A percentile compares a stretch with the other conserved stretches of the same genome.
Evolutionary conservation across 2,888 invertebrate species (phyloP).

Genomic region (Mimas tiliae): DNA sequence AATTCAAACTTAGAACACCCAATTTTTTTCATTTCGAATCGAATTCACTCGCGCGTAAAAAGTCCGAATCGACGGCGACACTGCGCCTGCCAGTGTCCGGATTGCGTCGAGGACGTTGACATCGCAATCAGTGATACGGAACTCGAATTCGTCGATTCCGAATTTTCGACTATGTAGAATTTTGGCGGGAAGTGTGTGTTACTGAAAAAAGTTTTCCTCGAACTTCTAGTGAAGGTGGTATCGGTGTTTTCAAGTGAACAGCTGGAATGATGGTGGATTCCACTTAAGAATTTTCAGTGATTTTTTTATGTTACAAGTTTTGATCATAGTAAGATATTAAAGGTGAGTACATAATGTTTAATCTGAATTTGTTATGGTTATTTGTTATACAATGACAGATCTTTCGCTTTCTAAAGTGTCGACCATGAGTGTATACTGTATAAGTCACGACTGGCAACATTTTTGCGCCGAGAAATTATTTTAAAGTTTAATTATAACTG

Average conservation of each 20-base stretch:
- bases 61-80: slow-evolving; percentile 66
- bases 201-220: slow-evolving; percentile 54
- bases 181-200: slow-evolving; percentile 73
- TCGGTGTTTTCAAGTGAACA: slow-evolving; percentile 72
- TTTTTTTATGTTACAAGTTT: slow-evolving; percentile 56
- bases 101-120: slow-evolving; percentile 78
- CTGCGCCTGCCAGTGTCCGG: slow-evolving; percentile 68
- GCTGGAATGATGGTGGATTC: slow-evolving; percentile 78
- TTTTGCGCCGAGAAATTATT: slow-evolving; percentile 57
- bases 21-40: slow-evolving; percentile 65
- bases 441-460: slow-evolving; percentile 67
- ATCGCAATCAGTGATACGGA: slow-evolving; percentile 59
- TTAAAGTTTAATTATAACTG: slow-evolving; percentile 50
- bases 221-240: slow-evolving; percentile 69
- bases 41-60: slow-evolving; percentile 72
- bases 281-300: slow-evolving; percentile 71
- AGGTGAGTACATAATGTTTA: slow-evolving; percentile 63
- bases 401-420: slow-evolving; percentile 79
- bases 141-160: slow-evolving; percentile 57
- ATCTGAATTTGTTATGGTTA: slow-evolving; percentile 55
- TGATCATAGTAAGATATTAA: slow-evolving; percentile 57
- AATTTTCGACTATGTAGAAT: slow-evolving; percentile 65
- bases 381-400: slow-evolving; percentile 68
- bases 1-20: slow-evolving; percentile 66
- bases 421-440: slow-evolving; percentile 81